Conservation (phyloP, 2,888 invertebrate species). For the Agrotis exclamationis region DNA sequence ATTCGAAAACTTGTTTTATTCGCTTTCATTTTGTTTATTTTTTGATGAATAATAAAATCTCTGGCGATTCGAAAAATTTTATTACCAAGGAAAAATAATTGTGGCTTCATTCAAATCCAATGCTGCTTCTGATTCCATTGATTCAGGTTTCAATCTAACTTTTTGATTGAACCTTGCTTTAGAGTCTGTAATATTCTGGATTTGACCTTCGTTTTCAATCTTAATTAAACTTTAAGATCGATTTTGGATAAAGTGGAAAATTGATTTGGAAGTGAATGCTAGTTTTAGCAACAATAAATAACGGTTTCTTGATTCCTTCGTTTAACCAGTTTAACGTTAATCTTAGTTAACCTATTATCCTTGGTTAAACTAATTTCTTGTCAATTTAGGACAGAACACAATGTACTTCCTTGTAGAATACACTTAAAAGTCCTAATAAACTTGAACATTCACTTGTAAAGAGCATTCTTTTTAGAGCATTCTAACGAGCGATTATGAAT, state of each 20-base stretch:
- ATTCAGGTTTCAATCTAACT: constrained; percentile 27
- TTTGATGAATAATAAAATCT: neutral
- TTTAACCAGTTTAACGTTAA: neutral
- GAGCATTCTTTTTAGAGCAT: too few species aligned
- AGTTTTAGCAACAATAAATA: neutral
- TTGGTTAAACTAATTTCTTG: neutral
- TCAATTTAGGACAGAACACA: neutral
- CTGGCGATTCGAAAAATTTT: neutral
- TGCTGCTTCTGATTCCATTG: constrained; percentile 1
- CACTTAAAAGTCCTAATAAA: too few species aligned
- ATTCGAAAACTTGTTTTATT: too few species aligned
- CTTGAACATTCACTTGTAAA: too few species aligned
- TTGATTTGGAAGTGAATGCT: neutral
- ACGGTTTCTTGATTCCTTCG: too few species aligned
- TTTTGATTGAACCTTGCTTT: constrained; percentile 24
- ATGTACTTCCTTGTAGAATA: neutral
- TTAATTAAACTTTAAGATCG: constrained; percentile 32
- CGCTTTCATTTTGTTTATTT: neutral
- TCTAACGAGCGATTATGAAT: too few species aligned
- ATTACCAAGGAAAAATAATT: neutral
- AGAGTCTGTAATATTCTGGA: constrained; percentile 16
- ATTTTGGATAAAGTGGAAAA: neutral
- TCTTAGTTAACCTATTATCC: neutral
- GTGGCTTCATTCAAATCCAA: constrained; percentile 1
- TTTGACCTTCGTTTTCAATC: constrained; percentile 3